Percentiles rank a stretch among this genome's conserved stretches.
phyloP scores from a whole-genome alignment of 2,797 vertebrate species.

The Lacerta agilis region DNA sequence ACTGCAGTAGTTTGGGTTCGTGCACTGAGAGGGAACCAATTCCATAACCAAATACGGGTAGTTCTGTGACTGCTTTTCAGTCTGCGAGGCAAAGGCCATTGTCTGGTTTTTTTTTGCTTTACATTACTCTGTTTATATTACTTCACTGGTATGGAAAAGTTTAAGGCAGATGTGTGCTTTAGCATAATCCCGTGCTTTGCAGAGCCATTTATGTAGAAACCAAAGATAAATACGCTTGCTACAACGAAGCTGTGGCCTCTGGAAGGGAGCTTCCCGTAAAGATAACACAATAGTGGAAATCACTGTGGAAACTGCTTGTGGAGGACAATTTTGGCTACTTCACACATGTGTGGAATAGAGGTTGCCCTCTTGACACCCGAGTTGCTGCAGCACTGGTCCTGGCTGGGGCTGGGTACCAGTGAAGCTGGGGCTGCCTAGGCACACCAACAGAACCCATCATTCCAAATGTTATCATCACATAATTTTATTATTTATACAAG shows the following conservation, averaged over 20 bases:
- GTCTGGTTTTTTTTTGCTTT: conserved; percentile 36
- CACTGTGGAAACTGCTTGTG: neutral
- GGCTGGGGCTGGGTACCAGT: too few species aligned
- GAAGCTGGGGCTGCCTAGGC: too few species aligned
- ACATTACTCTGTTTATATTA: conserved; percentile 38
- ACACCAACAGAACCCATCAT: too few species aligned
- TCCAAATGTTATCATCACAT: too few species aligned
- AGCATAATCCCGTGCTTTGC: conserved; percentile 18
- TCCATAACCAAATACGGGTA: conserved; percentile 35
- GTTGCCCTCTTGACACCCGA: too few species aligned
- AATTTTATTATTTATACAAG: too few species aligned
- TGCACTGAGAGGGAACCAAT: neutral
- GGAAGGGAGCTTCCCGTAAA: conserved; percentile 8
- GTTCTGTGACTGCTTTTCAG: neutral
- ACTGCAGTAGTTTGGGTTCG: neutral
- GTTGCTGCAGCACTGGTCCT: too few species aligned
- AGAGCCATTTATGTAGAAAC: conserved; percentile 29
- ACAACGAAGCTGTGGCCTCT: conserved; percentile 1
- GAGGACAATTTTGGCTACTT: neutral
- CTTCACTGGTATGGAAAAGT: conserved; percentile 37
- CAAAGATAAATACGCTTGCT: conserved; percentile 34
- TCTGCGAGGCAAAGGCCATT: conserved; percentile 27
- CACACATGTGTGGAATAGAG: neutral
- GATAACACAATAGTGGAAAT: neutral
- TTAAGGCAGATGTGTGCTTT: conserved; percentile 25